Percentiles rank a stretch among this genome's conserved stretches.
These are phyloP conservation scores for Drosophila nr. perissopoda DNA, from an alignment of 2,888 invertebrate species.

Conservation along the genomic window DNA sequence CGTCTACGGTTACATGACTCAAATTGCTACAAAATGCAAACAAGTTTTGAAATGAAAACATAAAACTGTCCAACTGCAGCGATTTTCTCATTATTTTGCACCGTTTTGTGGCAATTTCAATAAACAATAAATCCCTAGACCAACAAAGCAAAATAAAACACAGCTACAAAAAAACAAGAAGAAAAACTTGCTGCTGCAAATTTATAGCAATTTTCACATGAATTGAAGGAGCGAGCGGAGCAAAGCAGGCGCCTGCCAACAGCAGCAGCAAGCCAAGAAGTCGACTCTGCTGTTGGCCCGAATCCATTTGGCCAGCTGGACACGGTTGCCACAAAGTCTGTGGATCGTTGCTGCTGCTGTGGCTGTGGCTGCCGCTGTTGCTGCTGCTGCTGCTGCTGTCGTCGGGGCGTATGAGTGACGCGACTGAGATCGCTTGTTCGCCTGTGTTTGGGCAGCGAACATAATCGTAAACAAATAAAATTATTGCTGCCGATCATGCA, in stretches of 20 bases:
- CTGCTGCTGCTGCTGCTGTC: constrained; percentile 55
- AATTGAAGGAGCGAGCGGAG: constrained; percentile 64
- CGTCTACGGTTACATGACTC: constrained; percentile 67
- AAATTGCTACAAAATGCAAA: constrained; percentile 63
- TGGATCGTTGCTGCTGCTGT: not conserved
- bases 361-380: constrained; percentile 14
- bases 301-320: constrained; percentile 44
- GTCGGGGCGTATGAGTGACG: constrained; percentile 81
- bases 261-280: constrained; percentile 29
- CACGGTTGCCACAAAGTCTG: constrained; percentile 64
- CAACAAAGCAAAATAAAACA: constrained; percentile 3
- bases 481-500: constrained; percentile 81
- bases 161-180: constrained; percentile 9
- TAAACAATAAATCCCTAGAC: constrained; percentile 83
- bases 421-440: constrained; percentile 65
- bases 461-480: constrained; percentile 83
- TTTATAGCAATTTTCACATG: constrained; percentile 82
- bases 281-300: constrained; percentile 17
- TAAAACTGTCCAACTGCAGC: constrained; percentile 78
- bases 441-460: constrained; percentile 76
- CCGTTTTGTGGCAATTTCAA: constrained; percentile 83
- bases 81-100: constrained; percentile 81
- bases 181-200: constrained; percentile 53
- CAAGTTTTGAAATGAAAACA: constrained; percentile 82
- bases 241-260: constrained; percentile 65